Conservation (phyloP, 2,888 invertebrate species). For the Lasioglossum oenotherae region DNA sequence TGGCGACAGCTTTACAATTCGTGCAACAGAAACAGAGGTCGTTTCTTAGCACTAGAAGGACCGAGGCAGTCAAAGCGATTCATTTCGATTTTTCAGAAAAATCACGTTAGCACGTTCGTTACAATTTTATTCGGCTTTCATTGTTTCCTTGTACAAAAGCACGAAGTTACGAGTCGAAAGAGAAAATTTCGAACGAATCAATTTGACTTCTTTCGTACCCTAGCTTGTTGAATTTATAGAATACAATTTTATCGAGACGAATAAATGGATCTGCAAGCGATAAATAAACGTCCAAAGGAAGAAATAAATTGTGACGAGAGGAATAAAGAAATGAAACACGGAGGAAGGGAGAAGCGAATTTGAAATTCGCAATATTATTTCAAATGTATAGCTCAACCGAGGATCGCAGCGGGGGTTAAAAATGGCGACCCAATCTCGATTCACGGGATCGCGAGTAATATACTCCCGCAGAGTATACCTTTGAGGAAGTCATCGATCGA, state of each 20-base stretch:
- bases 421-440: not conserved
- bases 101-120: not conserved
- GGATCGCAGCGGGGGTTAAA: not conserved
- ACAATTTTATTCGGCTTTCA: not conserved
- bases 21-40: not conserved
- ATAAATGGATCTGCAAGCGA: not conserved
- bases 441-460: conserved; percentile 1
- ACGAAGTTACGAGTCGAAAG: not conserved
- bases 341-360: not conserved
- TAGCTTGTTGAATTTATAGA: not conserved
- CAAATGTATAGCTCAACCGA: not conserved
- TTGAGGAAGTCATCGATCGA: conserved; percentile 2
- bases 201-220: no score
- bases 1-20: not conserved
- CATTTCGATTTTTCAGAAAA: not conserved
- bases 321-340: not conserved
- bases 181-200: no score
- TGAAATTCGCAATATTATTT: not conserved
- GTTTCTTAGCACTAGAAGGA: not conserved
- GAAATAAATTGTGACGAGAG: not conserved
- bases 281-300: not conserved
- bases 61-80: not conserved
- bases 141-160: not conserved
- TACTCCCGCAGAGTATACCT: conserved; percentile 1
- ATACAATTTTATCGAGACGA: not conserved